These are phyloP conservation scores for Cetonia aurata DNA, from an alignment of 2,888 invertebrate species.

Conservation along the genomic window DNA sequence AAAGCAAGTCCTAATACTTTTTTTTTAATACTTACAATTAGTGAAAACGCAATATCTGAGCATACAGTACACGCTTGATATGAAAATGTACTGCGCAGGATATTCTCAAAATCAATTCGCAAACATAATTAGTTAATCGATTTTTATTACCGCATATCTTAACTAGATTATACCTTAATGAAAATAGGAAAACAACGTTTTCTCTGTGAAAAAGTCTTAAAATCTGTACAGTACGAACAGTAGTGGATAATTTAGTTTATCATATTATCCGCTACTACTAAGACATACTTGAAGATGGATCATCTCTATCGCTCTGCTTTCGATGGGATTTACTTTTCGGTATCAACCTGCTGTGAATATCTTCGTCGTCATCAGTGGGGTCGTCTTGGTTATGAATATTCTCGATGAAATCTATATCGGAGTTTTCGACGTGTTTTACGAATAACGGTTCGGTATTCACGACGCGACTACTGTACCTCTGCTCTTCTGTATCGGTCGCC, in stretches of 20 bases:
- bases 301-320: constrained; percentile 63
- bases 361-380: constrained; percentile 34
- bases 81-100: no score
- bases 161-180: constrained; percentile 16
- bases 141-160: neutral
- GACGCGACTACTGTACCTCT: constrained; percentile 65
- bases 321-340: constrained; percentile 6
- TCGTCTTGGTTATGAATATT: constrained; percentile 40
- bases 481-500: constrained; percentile 64
- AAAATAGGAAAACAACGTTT: constrained; percentile 22
- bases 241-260: constrained; percentile 4
- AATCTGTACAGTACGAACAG: constrained; percentile 41
- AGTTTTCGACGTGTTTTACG: constrained; percentile 63
- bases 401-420: constrained; percentile 47
- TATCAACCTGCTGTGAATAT: constrained; percentile 45
- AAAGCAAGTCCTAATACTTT: no score
- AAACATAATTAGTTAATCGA: neutral
- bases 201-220: constrained; percentile 39
- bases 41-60: no score
- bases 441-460: constrained; percentile 66
- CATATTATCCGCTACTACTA: constrained; percentile 58
- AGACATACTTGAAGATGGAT: constrained; percentile 68
- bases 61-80: no score
- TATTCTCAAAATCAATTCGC: no score
- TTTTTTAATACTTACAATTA: no score